phyloP scores from a whole-genome alignment of 2,113 vertebrate species.

The Xenotilapia leptura region DNA sequence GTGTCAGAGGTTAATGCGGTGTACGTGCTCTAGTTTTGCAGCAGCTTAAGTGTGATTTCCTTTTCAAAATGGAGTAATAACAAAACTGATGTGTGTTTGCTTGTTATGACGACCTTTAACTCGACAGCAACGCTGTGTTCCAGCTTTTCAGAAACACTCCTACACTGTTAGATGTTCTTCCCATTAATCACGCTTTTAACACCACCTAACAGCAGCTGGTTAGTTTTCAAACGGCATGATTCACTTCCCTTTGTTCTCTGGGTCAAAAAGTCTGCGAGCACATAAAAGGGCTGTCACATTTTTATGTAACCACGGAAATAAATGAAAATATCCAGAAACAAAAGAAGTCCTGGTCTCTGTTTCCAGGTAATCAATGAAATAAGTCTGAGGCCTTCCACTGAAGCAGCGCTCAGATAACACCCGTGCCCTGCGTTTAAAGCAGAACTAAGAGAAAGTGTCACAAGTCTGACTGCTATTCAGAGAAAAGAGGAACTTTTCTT shows the following conservation, averaged over 20 bases:
- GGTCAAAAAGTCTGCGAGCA: neutral
- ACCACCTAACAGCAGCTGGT: neutral
- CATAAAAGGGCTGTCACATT: neutral
- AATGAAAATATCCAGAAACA: neutral
- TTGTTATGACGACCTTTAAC: neutral
- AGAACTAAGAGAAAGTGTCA: neutral
- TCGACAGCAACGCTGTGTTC: accelerated
- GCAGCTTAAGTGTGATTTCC: neutral
- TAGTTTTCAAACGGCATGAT: too few species aligned
- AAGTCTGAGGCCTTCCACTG: neutral
- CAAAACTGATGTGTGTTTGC: neutral
- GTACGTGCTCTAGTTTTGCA: neutral
- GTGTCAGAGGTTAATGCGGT: neutral
- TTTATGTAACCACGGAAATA: accelerated
- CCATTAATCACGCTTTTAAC: neutral
- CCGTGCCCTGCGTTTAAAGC: accelerated
- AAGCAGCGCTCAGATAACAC: accelerated
- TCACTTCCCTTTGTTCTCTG: neutral
- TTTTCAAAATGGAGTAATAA: neutral
- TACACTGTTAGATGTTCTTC: neutral
- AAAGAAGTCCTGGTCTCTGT: neutral
- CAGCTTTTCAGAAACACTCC: neutral
- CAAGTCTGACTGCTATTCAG: neutral
- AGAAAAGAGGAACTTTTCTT: neutral
- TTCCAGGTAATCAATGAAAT: neutral